Base-by-base conservation (phyloP, 2,888 invertebrate species). In the Hyles lineata region DNA sequence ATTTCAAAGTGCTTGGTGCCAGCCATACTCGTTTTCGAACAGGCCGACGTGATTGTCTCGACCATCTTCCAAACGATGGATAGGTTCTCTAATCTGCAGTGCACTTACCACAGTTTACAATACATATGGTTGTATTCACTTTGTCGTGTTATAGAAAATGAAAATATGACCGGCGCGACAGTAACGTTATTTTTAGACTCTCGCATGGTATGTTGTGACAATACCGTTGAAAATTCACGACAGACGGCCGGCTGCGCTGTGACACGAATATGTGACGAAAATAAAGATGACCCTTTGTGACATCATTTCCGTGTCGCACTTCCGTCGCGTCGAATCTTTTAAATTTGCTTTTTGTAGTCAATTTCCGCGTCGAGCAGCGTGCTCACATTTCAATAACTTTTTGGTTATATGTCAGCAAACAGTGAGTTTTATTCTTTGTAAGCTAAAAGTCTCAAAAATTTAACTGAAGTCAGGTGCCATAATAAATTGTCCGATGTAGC, bases 221-320 rank as follows among this genome's bases (percentile, higher is more conserved):
- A 67, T 50, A 67, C 67, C 67, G 23, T 50, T 50, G 50, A 23
- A 43, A 67, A 67, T 67, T 67, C 50, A 67, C 15, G 29, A 25
- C 21, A 58, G 21, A 70, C 69, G 11, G 63, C 55, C 59, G 23
- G 19, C 60, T 50, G 50, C 60, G 58, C 59, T 69, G 69, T 72
- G 59, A 62, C 72, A 72, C 52, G 63, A 58, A 67, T 72, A 32
- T 72, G 63, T 55, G 63, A 58, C 58, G 55, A 58, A 72, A 72
- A 72, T 62, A 72, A 67, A 67, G 55, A 63, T 72, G 72, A 63
- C 52, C 61, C 70, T 60, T 55, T 50, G 61, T 73, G 73, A 73
- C 70, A 52, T 61, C 70, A 73, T 70, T 73, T 73, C 73, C 73
- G 61, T 55, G 70, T 70, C 62, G 35, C 32, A 70, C 70, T 70